phyloP scores from a whole-genome alignment of 2,113 vertebrate genomes.

The Myanophis thanlyinensis region DNA sequence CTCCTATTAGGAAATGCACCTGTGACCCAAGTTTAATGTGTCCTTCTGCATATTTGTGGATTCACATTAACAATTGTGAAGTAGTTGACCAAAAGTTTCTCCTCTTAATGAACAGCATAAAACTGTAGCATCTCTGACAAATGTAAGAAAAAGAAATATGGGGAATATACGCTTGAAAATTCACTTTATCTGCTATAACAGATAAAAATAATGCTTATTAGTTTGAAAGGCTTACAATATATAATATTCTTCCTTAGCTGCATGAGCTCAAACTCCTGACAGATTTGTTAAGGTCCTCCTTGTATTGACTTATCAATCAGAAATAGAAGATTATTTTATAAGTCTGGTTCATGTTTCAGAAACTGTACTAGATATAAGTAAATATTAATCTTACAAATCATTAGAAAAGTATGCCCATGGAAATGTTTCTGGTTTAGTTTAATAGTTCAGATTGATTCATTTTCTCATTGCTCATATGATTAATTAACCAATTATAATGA shows the following conservation, averaged over 20 bases:
- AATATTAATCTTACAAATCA: conserved; percentile 30
- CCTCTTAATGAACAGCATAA: background rate
- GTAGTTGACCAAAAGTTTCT: background rate
- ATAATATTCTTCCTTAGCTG: background rate
- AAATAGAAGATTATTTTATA: conserved; percentile 29
- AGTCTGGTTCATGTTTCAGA: conserved; percentile 30
- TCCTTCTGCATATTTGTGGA: background rate
- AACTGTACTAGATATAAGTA: conserved; percentile 43
- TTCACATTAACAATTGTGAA: background rate
- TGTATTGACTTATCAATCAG: conserved; percentile 4
- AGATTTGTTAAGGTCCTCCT: background rate
- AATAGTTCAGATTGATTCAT: conserved; percentile 12
- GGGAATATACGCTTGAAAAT: background rate
- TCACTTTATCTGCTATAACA: background rate
- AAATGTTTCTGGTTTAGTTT: conserved; percentile 57
- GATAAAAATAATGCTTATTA: background rate
- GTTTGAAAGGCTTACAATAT: conserved; percentile 12
- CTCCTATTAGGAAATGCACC: background rate
- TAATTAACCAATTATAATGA: conserved; percentile 24
- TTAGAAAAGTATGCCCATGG: conserved; percentile 42
- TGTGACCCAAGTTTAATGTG: background rate
- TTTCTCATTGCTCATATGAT: background rate
- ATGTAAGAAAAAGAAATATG: conserved; percentile 5
- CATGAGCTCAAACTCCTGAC: background rate
- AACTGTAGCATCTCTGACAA: conserved; percentile 4